These are phyloP conservation scores for Strix occidentalis DNA, from an alignment of 2,797 vertebrate genomes.

Conservation along the genomic window DNA sequence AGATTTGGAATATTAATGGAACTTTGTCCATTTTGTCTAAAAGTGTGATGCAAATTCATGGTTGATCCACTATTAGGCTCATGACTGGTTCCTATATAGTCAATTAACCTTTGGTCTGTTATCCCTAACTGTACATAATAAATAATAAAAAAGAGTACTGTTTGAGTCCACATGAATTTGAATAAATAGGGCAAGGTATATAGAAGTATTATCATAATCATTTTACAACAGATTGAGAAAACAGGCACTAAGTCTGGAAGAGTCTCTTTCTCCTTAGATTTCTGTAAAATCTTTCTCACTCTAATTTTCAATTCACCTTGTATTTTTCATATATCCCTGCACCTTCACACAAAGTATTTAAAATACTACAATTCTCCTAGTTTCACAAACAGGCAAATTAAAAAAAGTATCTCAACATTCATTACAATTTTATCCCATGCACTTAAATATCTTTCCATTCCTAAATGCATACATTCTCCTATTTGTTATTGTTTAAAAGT, in stretches of 20 bases:
- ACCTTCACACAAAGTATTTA: background rate
- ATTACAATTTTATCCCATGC: background rate
- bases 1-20: background rate
- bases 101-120: background rate
- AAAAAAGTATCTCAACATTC: background rate
- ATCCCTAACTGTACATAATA: background rate
- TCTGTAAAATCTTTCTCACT: background rate
- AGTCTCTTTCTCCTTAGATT: background rate
- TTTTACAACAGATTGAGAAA: background rate
- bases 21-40: background rate
- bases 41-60: background rate
- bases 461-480: rapidly evolving
- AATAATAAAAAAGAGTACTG: background rate
- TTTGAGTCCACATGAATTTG: background rate
- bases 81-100: background rate
- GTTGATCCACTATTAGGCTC: background rate
- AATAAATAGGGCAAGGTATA: background rate
- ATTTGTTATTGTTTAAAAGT: background rate
- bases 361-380: background rate
- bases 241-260: background rate
- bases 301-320: background rate
- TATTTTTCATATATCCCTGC: background rate
- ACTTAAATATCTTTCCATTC: background rate
- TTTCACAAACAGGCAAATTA: background rate
- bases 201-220: background rate